Evolutionary conservation across 1,140 invertebrate species (phyloP).

Genomic region (Lanistes nyassanus): DNA sequence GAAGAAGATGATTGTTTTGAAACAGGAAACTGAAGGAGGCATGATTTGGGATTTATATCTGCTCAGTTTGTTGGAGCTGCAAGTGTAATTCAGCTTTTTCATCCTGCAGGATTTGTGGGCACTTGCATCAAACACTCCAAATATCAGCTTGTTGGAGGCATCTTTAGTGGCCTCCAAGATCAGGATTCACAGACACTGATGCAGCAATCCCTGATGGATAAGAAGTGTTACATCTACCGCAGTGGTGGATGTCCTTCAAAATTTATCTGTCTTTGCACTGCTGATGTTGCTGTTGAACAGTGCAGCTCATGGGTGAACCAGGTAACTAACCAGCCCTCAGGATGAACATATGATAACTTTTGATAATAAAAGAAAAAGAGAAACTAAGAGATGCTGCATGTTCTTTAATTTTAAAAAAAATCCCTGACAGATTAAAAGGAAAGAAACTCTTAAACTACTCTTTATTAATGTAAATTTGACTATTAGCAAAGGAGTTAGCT

Average conservation of each 20-base stretch:
- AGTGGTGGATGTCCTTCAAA: conserved; percentile 29
- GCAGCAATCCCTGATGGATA: conserved; percentile 40
- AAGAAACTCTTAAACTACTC: no score
- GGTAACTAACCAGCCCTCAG: conserved; percentile 34
- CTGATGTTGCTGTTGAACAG: conserved; percentile 47
- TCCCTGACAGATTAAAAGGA: no score
- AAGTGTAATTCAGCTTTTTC: neutral
- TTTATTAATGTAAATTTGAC: no score
- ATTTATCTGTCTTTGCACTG: conserved; percentile 48
- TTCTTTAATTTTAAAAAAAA: no score
- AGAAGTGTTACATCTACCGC: conserved; percentile 49
- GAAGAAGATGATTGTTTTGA: neutral
- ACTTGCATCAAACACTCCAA: conserved; percentile 40
- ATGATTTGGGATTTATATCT: neutral
- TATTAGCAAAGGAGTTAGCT: no score
- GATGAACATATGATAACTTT: no score
- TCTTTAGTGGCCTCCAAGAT: conserved; percentile 46
- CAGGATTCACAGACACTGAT: conserved; percentile 32
- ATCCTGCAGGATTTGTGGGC: conserved; percentile 49
- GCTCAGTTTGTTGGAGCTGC: neutral
- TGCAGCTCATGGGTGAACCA: conserved; percentile 50
- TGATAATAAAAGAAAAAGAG: no score
- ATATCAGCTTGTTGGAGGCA: conserved; percentile 41
- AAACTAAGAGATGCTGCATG: no score
- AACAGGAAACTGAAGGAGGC: neutral